These are phyloP conservation scores for Ricordea florida DNA, from an alignment of 92 coral and sea anemone species.

Conservation along the genomic window DNA sequence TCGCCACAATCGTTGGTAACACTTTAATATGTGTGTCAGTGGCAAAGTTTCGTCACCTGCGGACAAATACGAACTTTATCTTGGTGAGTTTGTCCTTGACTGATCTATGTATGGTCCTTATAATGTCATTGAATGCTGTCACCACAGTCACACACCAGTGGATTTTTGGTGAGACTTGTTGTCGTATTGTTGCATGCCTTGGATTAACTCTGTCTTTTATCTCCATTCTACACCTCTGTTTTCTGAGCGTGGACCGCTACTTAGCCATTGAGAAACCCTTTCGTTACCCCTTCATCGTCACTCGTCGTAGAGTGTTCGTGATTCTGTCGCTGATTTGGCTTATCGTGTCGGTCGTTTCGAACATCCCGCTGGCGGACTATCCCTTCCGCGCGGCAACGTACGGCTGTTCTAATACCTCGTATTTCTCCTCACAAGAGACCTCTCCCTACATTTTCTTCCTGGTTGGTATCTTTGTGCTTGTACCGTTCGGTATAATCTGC, in stretches of 20 bases:
- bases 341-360: slow-evolving; percentile 42
- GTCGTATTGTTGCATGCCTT: slow-evolving; percentile 61
- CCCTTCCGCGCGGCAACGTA: slow-evolving; percentile 79
- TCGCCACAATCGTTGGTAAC: slow-evolving; percentile 76
- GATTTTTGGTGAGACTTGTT: slow-evolving; percentile 78
- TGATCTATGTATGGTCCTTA: slow-evolving; percentile 79
- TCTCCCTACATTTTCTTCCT: slow-evolving; percentile 67
- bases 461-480: slow-evolving; percentile 55
- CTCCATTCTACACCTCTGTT: slow-evolving; percentile 87
- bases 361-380: slow-evolving; percentile 79
- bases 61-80: slow-evolving; percentile 76
- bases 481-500: slow-evolving; percentile 74
- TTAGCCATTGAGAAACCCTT: slow-evolving; percentile 81
- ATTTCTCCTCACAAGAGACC: not conserved
- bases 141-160: slow-evolving; percentile 76
- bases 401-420: slow-evolving; percentile 53
- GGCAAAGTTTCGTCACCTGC: slow-evolving; percentile 57
- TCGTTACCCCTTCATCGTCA: slow-evolving; percentile 69
- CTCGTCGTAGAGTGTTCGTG: slow-evolving; percentile 42
- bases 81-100: slow-evolving; percentile 84
- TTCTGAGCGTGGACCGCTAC: slow-evolving; percentile 86
- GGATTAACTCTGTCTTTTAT: slow-evolving; percentile 78
- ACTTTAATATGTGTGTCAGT: slow-evolving; percentile 71
- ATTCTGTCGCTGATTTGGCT: slow-evolving; percentile 58
- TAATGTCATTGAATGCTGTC: slow-evolving; percentile 77